Percentiles rank a stretch among this genome's conserved stretches.
Evolutionary conservation across 2,113 vertebrate species (phyloP).

Genomic region (Bambusicola thoracicus): DNA sequence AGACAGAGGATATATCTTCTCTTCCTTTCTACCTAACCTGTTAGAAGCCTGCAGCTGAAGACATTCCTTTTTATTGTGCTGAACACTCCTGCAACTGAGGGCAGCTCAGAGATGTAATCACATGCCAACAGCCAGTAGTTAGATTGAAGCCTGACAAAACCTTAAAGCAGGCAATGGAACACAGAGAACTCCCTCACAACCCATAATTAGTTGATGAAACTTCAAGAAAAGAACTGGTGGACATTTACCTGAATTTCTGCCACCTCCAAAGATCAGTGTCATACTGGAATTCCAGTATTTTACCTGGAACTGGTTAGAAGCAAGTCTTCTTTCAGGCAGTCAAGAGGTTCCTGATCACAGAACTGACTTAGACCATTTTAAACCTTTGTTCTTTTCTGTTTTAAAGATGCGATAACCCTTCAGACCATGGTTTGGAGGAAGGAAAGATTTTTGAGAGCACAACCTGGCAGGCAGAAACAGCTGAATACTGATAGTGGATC

Average conservation of each 20-base stretch:
- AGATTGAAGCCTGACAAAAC: constrained; percentile 31
- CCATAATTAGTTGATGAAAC: constrained; percentile 14
- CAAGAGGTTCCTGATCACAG: neutral
- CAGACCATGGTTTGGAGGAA: neutral
- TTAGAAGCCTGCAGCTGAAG: neutral
- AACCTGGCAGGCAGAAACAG: neutral
- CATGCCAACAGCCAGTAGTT: neutral
- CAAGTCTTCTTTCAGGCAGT: neutral
- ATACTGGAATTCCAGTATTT: neutral
- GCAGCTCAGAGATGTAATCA: constrained; percentile 52
- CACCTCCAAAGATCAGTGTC: neutral
- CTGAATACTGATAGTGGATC: neutral
- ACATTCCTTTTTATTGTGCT: neutral
- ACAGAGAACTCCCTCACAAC: neutral
- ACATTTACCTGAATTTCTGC: neutral
- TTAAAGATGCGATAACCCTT: constrained; percentile 13
- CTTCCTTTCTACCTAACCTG: neutral
- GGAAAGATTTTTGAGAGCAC: neutral
- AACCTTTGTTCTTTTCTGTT: neutral
- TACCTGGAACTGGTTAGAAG: neutral
- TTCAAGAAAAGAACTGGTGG: neutral
- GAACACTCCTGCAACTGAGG: neutral
- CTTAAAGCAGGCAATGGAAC: neutral
- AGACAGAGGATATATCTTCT: neutral
- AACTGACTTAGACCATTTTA: neutral